phyloP scores from a whole-genome alignment of 2,113 vertebrate genomes.

The Neomonachus schauinslandi region DNA sequence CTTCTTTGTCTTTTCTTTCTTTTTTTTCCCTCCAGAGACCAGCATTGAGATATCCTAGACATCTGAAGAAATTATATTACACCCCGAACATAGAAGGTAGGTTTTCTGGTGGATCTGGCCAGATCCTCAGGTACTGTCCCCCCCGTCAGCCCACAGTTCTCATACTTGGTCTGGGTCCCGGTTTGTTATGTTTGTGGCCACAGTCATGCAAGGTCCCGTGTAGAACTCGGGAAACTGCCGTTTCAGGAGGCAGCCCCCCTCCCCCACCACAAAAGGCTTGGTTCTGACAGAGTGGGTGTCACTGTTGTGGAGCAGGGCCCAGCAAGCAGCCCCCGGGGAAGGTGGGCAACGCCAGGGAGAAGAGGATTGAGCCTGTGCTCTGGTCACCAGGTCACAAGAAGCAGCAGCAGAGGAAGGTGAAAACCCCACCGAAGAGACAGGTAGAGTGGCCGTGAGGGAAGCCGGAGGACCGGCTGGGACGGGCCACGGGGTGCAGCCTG shows the following conservation, averaged over 20 bases:
- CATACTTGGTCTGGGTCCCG: not conserved
- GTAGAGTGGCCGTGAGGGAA: not conserved
- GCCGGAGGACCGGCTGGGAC: not conserved
- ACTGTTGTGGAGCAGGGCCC: not conserved
- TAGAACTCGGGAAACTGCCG: not conserved
- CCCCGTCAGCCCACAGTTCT: not conserved
- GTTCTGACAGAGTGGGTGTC: not conserved
- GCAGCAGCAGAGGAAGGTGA: not conserved
- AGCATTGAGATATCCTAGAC: constrained; percentile 20
- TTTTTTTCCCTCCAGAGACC: constrained; percentile 51
- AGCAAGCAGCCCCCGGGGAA: not conserved
- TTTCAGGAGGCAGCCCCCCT: not conserved
- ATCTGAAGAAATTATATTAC: not conserved
- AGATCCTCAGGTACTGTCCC: not conserved
- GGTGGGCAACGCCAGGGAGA: not conserved
- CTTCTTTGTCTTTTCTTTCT: not conserved
- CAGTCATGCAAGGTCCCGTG: not conserved
- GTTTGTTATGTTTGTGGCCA: not conserved
- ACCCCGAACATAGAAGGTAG: constrained; percentile 13
- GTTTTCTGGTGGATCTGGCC: not conserved
- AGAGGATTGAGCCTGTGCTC: not conserved
- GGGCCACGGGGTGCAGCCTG: not conserved
- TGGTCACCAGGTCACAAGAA: constrained; percentile 53
- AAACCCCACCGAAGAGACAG: constrained; percentile 37
- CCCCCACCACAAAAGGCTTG: not conserved